Percentiles rank a stretch among this genome's conserved stretches.
These are phyloP conservation scores for Valencia hispanica DNA, from an alignment of 2,797 vertebrate genomes.

Conservation along the genomic window DNA sequence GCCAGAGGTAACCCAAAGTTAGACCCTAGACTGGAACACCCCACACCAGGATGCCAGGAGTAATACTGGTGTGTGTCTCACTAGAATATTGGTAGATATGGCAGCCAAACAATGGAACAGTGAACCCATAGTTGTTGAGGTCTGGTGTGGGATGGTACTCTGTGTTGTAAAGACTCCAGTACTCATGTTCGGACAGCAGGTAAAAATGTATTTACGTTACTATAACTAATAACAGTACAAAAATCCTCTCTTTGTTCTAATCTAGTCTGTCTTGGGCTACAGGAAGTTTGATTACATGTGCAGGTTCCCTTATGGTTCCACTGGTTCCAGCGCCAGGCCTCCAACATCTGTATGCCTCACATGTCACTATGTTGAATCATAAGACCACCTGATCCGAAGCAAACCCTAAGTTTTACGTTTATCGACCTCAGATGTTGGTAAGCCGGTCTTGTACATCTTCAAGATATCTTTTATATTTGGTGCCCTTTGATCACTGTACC, in stretches of 20 bases:
- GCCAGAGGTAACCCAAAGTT: too few relatives aligned
- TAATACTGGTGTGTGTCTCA: too few relatives aligned
- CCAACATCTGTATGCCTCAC: too few relatives aligned
- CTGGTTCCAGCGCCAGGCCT: too few relatives aligned
- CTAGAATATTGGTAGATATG: too few relatives aligned
- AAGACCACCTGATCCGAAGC: background rate
- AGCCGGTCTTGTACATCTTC: too few relatives aligned
- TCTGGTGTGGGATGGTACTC: background rate
- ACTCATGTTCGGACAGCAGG: background rate
- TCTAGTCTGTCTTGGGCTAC: too few relatives aligned
- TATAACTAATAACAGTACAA: background rate
- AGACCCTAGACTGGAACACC: too few relatives aligned
- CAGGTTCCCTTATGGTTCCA: background rate
- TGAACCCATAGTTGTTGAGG: background rate
- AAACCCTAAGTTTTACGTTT: background rate
- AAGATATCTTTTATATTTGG: too few relatives aligned
- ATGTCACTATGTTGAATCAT: too few relatives aligned
- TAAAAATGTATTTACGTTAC: background rate
- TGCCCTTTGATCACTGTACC: background rate
- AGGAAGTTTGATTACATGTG: too few relatives aligned
- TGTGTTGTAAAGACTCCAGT: background rate
- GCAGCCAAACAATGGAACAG: background rate
- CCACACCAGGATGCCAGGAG: too few relatives aligned
- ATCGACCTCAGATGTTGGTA: background rate
- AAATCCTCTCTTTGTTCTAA: background rate